Evolutionary conservation across 2,797 vertebrate species (phyloP).

Genomic region (Alosa sapidissima): DNA sequence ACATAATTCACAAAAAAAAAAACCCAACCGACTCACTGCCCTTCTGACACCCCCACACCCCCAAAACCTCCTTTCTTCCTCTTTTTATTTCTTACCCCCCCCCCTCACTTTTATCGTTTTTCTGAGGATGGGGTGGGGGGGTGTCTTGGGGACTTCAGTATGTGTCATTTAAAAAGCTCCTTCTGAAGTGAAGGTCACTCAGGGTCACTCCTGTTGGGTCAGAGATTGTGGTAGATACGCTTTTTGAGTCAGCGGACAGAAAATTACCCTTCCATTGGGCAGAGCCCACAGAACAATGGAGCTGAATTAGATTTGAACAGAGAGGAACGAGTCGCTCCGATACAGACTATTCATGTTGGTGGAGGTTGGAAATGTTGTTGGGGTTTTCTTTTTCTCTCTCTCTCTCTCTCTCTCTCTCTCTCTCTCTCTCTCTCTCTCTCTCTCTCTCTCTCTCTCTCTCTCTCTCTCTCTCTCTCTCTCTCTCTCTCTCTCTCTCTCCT

Average conservation of each 20-base stretch:
- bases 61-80: not conserved
- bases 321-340: not conserved
- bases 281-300: not conserved
- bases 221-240: conserved; percentile 17
- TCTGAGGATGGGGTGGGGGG: conserved; percentile 35
- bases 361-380: not conserved
- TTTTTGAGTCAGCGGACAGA: conserved; percentile 11
- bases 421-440: not conserved
- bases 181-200: conserved; percentile 72
- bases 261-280: not conserved
- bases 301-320: not conserved
- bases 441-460: not conserved
- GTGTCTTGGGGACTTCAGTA: conserved; percentile 67
- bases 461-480: not conserved
- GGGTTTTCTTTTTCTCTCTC: not conserved
- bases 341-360: not conserved
- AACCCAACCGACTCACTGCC: conserved; percentile 54
- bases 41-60: conserved; percentile 41
- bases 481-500: not conserved
- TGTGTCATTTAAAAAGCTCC: conserved; percentile 72
- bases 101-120: not conserved
- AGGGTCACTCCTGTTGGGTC: conserved; percentile 61
- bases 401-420: not conserved
- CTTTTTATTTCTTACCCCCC: too few relatives aligned
- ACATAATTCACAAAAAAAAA: conserved; percentile 71